These are phyloP conservation scores for Tetranychus cinnabarinus DNA, from an alignment of 1,140 invertebrate species.

Conservation along the genomic window DNA sequence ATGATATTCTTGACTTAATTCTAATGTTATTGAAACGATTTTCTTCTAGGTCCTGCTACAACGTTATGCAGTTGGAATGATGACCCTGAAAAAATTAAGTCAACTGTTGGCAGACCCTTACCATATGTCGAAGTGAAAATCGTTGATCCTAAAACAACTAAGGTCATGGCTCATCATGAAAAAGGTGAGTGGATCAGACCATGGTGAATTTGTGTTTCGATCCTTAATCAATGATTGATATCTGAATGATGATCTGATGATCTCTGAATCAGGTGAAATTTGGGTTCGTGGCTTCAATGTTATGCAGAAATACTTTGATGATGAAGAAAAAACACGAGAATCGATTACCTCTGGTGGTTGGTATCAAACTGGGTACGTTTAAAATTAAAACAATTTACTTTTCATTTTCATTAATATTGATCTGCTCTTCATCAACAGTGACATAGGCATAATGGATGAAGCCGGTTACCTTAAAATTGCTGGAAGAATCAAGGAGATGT, in stretches of 20 bases:
- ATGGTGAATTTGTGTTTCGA: background rate
- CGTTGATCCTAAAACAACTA: constrained; percentile 37
- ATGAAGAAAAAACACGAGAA: constrained; percentile 50
- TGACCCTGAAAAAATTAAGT: constrained; percentile 15
- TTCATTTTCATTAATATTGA: background rate
- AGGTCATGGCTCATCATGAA: constrained; percentile 42
- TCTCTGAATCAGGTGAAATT: constrained; percentile 40
- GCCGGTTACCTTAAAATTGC: constrained; percentile 54
- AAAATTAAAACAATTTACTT: background rate
- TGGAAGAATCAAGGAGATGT: constrained; percentile 32
- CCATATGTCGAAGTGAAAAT: constrained; percentile 56
- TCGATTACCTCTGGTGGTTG: constrained; percentile 29
- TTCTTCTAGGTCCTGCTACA: background rate
- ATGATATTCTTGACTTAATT: no score
- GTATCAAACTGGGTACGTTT: constrained; percentile 1
- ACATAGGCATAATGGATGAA: constrained; percentile 43
- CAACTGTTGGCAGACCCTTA: constrained; percentile 47
- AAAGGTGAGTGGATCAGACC: constrained; percentile 12
- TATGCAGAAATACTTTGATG: constrained; percentile 47
- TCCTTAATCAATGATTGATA: background rate
- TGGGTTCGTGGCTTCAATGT: constrained; percentile 45
- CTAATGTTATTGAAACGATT: background rate
- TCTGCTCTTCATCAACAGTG: constrained; percentile 25
- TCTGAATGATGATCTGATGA: background rate
- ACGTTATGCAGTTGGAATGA: background rate